Base-by-base conservation (phyloP, 2,888 invertebrate genomes). In the Schizaphis graminum region DNA sequence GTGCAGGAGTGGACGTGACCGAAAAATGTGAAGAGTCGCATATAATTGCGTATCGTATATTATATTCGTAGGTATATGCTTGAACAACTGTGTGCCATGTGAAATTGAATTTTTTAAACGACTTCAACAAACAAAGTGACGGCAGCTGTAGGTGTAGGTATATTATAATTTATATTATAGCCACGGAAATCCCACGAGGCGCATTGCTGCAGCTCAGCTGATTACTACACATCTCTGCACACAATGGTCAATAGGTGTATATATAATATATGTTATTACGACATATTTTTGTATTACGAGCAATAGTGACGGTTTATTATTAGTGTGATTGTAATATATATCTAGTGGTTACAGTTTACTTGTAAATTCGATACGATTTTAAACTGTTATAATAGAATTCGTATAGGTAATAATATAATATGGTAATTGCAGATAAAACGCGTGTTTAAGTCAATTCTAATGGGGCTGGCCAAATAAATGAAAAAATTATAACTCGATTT, bases 21-120 rank as follows among this genome's bases (percentile, higher is more conserved):
- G 87, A 67, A 92, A 47, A 67, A 49, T 87, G 61, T 49, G 92
- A 92, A 92, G 87, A 87, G 61, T n/a, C 26, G 61, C 61, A 61
- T 92, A 61, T 47, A 86, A 56, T 85, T 91, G 86, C 57, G 77
- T 86, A n/a, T 77, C 77, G 77, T n/a, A n/a, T n/a, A n/a, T n/a
- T n/a, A n/a, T 47, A 47, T 47, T 49, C 16, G 5, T 47, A n/a
- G n/a, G 5, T 47, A 35, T 91, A 85, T 86, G 61, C 26, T 49
- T 26, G 49, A 49, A 87, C 86, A 86, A 61, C 85, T 57, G 85
- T 56, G 88, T 47, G 91, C 28, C 87, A 87, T 92, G 92, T 87
- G 92, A 92, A 92, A 92, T 92, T 92, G 35, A 92, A 67, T 87
- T 87, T 87, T 35, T 87, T 21, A 87, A 92, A 92, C 87, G 87